A percentile compares a stretch with the other conserved stretches of the same genome.
These are phyloP conservation scores for Pseudolycoriella hygida DNA, from an alignment of 2,888 invertebrate species.

Conservation along the genomic window DNA sequence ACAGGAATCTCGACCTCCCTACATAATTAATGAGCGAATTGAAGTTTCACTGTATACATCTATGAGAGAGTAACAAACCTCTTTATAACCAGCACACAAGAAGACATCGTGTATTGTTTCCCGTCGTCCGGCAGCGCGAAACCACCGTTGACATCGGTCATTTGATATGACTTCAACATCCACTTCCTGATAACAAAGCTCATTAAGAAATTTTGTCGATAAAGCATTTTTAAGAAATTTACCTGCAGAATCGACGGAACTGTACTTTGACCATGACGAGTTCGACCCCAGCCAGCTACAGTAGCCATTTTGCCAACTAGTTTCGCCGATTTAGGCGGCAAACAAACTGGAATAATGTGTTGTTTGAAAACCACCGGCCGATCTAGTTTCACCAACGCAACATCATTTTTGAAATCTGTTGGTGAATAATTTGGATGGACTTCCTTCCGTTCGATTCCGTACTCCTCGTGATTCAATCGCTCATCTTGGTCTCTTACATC, in stretches of 20 bases:
- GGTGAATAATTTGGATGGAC: conserved; percentile 84
- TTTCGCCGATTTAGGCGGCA: conserved; percentile 62
- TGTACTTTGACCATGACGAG: conserved; percentile 71
- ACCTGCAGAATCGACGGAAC: conserved; percentile 69
- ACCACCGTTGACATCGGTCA: conserved; percentile 84
- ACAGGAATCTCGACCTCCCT: conserved; percentile 56
- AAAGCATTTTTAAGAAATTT: conserved; percentile 9
- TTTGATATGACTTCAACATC: conserved; percentile 78
- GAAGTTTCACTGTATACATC: neutral
- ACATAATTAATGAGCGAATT: conserved; percentile 5
- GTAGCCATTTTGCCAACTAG: conserved; percentile 76
- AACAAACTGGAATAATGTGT: conserved; percentile 81
- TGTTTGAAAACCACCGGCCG: conserved; percentile 73
- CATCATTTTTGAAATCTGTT: conserved; percentile 79
- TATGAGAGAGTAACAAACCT: conserved; percentile 36
- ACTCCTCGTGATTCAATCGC: conserved; percentile 72
- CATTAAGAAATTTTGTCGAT: conserved; percentile 1
- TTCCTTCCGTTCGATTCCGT: conserved; percentile 72
- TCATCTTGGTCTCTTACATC: conserved; percentile 76
- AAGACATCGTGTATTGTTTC: conserved; percentile 91
- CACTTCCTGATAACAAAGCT: conserved; percentile 51
- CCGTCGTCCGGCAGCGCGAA: conserved; percentile 70
- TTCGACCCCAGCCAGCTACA: conserved; percentile 85
- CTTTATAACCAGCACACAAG: conserved; percentile 83
- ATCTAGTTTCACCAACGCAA: conserved; percentile 66